phyloP scores from a whole-genome alignment of 2,113 vertebrate genomes.

The Carettochelys insculpta region DNA sequence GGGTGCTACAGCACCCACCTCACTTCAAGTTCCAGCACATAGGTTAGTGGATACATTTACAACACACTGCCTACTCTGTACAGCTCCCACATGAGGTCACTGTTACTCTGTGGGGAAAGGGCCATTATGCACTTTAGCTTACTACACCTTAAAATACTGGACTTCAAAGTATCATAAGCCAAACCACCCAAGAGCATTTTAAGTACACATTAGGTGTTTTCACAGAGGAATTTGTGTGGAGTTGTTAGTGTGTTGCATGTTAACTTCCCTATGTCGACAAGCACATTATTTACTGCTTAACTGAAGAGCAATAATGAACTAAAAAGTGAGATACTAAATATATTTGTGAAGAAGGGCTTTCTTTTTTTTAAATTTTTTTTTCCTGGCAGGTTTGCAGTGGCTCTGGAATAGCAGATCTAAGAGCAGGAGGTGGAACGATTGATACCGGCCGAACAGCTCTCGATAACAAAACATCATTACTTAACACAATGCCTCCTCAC shows the following conservation, averaged over 20 bases:
- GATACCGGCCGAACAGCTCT: conserved; percentile 88
- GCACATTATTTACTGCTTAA: neutral
- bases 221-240: neutral
- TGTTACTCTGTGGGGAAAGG: neutral
- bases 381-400: conserved; percentile 72
- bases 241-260: neutral
- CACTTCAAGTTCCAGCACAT: too few species aligned
- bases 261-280: neutral
- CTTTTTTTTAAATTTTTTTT: too few species aligned
- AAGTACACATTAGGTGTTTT: neutral
- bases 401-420: conserved; percentile 76
- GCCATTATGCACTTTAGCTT: neutral
- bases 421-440: conserved; percentile 75
- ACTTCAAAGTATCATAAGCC: neutral
- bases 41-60: neutral
- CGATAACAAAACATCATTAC: conserved; percentile 93
- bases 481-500: conserved; percentile 90
- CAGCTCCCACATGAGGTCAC: neutral
- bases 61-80: neutral
- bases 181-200: neutral
- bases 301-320: neutral
- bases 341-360: rapidly evolving
- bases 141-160: neutral
- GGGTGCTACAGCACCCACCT: too few species aligned
- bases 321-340: neutral